A percentile compares a stretch with the other conserved stretches of the same genome.
Conservation (phyloP, 2,113 vertebrate species). For the Oreochromis aureus region DNA sequence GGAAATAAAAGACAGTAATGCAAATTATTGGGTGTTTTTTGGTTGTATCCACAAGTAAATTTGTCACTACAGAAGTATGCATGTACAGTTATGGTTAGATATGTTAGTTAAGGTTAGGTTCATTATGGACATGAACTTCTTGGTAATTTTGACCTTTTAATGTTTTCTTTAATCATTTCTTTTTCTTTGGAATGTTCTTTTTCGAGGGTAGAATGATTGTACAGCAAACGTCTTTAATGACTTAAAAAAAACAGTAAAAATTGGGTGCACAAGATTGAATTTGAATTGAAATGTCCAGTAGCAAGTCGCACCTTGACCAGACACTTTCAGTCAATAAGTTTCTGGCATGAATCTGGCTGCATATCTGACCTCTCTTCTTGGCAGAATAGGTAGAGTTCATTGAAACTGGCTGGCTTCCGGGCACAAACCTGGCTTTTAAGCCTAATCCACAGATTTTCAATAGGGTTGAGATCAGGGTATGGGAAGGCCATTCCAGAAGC, state of each 20-base stretch:
- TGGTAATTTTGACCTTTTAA: background rate
- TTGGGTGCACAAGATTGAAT: accelerated
- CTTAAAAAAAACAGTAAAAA: background rate
- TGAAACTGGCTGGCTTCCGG: background rate
- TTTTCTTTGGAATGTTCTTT: background rate
- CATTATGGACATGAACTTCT: background rate
- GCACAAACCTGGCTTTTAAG: background rate
- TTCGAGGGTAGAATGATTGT: background rate
- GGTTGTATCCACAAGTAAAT: background rate
- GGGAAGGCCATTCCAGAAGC: background rate
- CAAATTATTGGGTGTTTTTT: background rate
- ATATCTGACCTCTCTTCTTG: background rate
- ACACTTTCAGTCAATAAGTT: background rate
- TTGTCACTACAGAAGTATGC: background rate
- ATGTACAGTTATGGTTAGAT: background rate
- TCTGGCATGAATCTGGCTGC: background rate
- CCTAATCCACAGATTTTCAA: background rate
- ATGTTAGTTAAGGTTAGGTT: background rate
- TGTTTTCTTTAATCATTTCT: background rate
- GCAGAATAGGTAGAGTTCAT: background rate
- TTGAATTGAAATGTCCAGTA: background rate
- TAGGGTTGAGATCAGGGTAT: background rate
- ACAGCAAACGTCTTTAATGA: background rate
- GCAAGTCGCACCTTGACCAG: background rate
- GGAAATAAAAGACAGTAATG: background rate